Evolutionary conservation across 2,888 invertebrate genomes (phyloP).

Genomic region (Mantis religiosa): DNA sequence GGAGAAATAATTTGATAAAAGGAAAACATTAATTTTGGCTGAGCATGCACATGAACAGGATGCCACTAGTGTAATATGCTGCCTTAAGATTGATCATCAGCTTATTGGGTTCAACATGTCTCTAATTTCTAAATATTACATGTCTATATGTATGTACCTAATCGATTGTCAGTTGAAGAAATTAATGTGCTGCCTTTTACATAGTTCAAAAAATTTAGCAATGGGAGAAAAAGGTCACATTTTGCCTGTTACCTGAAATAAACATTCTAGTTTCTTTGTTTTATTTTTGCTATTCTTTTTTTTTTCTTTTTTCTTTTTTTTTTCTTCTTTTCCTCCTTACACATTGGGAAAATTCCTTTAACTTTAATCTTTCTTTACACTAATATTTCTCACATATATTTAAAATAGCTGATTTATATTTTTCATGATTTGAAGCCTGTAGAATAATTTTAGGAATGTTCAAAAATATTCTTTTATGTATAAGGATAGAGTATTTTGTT

Average conservation of each 20-base stretch:
- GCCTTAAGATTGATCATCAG: not conserved
- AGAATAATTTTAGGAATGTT: not conserved
- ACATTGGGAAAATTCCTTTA: not conserved
- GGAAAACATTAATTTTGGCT: not conserved
- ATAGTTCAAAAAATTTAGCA: not conserved
- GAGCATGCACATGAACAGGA: not conserved
- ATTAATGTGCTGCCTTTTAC: not conserved
- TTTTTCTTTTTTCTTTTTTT: no score
- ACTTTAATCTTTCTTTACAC: not conserved
- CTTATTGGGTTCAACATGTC: no score
- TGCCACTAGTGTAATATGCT: not conserved
- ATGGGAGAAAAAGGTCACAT: no score
- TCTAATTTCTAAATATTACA: not conserved
- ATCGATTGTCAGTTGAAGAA: not conserved
- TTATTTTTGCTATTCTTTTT: no score
- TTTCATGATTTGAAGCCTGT: not conserved
- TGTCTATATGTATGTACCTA: not conserved
- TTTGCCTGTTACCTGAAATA: not conserved
- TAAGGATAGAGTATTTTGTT: not conserved
- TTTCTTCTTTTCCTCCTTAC: not conserved
- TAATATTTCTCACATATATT: not conserved
- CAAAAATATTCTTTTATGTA: not conserved
- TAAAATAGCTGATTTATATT: not conserved
- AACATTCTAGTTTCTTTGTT: not conserved
- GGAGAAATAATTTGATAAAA: not conserved